Base-by-base conservation (phyloP, 1,140 invertebrate genomes). In the Probaryconus sp. region DNA sequence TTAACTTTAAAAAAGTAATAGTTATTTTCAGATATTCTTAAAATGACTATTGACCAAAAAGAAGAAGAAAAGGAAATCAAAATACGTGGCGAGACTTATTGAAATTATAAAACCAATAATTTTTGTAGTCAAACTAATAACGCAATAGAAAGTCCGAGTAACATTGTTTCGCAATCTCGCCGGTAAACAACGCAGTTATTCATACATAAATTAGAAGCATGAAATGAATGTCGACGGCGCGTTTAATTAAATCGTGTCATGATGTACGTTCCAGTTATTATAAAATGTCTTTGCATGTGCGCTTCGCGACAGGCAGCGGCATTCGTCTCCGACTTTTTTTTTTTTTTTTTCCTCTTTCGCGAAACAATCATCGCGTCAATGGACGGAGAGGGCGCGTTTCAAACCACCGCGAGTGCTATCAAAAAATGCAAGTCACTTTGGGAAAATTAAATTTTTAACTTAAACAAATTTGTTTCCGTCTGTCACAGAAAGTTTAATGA, bases 211-310 rank as follows among this genome's bases (percentile, higher is more conserved):
- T 85, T 85, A 85, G 79, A 77, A 76, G 75, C 79, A 70, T 65
- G 76, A 81, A 85, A 86, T 84, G 84, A 86, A 86, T 83, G 81
- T 78, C 82, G 76, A 72, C 76, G 73, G 80, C 60, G 74, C 81
- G 80, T 86, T 87, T 87, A 87, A 87, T 87, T 87, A 87, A 87
- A 87, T 82, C 81, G 81, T 71, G 80, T 83, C 80, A 71, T 86
- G 84, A 87, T 87, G 80, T 85, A 86, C 79, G 84, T 78, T 65
- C 69, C 78, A 71, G 76, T 85, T 87, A 87, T 86, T 86, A 83
- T 80, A 80, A 76, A 81, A 75, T 67, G 64, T 68, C 70, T 56
- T 76, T 61, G 61, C 69, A 56, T 75, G 76, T 53, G 74, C 38
- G 37, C 43, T 71, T 30, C 5, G 5, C 67, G 60, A 75, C 68